Conservation (phyloP, 2,797 vertebrate genomes). For the Eulemur coronatus region DNA sequence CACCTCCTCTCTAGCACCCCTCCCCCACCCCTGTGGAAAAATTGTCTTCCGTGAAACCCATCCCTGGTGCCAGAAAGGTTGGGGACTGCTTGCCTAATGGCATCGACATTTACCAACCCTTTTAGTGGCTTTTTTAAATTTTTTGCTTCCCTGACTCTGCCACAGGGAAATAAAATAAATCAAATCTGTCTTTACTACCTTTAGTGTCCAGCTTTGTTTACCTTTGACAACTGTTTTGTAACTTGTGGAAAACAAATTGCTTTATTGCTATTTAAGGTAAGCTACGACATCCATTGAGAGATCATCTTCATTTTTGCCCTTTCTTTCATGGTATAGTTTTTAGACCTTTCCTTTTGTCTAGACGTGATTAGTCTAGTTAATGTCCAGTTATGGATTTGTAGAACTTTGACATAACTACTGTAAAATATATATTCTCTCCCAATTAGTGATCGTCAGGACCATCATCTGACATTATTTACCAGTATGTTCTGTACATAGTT, state of each 20-base stretch:
- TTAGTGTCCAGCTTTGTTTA: not conserved
- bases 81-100: no score
- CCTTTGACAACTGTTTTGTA: not conserved
- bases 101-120: not conserved
- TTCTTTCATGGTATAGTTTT: not conserved
- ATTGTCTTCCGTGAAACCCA: no score
- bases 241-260: not conserved
- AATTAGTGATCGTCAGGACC: not conserved
- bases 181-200: not conserved
- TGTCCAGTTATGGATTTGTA: not conserved
- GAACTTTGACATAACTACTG: not conserved
- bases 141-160: not conserved
- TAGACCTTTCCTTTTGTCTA: not conserved
- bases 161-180: not conserved
- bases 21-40: no score
- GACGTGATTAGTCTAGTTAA: not conserved
- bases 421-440: not conserved
- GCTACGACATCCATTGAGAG: not conserved
- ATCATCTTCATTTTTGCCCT: not conserved
- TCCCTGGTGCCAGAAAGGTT: no score
- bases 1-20: no score
- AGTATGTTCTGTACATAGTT: not conserved
- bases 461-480: not conserved
- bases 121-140: not conserved
- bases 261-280: not conserved